A percentile compares a stretch with the other conserved stretches of the same genome.
phyloP scores from a whole-genome alignment of 2,113 vertebrate genomes.

The Neolamprologus variostigma region DNA sequence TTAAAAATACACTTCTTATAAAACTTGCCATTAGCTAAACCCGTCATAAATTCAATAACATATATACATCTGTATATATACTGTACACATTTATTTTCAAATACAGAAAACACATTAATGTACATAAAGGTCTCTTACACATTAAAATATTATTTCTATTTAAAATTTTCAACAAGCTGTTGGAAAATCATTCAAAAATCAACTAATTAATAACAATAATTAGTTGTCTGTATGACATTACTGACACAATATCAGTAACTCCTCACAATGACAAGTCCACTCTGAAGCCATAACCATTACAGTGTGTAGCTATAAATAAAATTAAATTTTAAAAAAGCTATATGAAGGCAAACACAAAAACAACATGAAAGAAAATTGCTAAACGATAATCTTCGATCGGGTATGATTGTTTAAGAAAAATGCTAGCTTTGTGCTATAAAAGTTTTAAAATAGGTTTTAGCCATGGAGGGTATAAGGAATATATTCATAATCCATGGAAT shows the following conservation, averaged over 20 bases:
- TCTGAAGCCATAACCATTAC: background rate
- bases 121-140: background rate
- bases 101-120: background rate
- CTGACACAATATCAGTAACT: background rate
- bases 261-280: background rate
- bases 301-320: background rate
- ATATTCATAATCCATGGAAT: background rate
- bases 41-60: background rate
- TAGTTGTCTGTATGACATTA: background rate
- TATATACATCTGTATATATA: background rate
- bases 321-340: rapidly evolving
- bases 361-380: background rate
- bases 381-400: background rate
- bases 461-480: background rate
- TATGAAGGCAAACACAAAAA: background rate
- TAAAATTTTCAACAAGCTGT: background rate
- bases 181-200: background rate
- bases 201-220: background rate
- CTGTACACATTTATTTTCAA: background rate
- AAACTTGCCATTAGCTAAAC: background rate
- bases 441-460: background rate
- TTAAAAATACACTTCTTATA: background rate
- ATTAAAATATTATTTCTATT: background rate
- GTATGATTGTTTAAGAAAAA: background rate
- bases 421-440: background rate